phyloP scores from a whole-genome alignment of 2,888 invertebrate genomes.

The Ypsolopha scabrella region DNA sequence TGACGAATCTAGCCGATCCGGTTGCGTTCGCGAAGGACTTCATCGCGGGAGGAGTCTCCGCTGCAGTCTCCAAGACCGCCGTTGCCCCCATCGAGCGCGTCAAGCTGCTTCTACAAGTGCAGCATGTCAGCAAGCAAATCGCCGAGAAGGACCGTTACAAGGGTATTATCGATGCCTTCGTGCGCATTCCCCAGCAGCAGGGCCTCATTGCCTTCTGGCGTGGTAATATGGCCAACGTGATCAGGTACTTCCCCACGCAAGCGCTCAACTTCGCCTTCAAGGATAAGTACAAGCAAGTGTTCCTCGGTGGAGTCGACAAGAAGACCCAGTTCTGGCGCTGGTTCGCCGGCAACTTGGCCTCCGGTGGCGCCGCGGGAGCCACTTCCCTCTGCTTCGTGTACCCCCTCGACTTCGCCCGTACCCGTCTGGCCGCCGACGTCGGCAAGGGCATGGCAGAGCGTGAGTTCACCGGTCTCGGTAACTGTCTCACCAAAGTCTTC shows the following conservation, averaged over 20 bases:
- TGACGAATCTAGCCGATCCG: constrained; percentile 76
- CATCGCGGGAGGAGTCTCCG: constrained; percentile 91
- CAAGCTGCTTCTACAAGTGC: constrained; percentile 93
- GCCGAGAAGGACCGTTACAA: constrained; percentile 89
- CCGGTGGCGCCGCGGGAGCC: constrained; percentile 95
- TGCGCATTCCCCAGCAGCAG: constrained; percentile 89
- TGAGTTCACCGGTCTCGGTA: constrained; percentile 90
- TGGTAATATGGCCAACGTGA: constrained; percentile 94
- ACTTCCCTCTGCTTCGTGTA: constrained; percentile 95
- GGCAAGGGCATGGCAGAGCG: constrained; percentile 82
- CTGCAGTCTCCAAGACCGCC: constrained; percentile 93
- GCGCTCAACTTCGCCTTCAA: constrained; percentile 96
- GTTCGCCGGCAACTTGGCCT: constrained; percentile 89
- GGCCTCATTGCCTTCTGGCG: constrained; percentile 90
- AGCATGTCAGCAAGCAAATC: constrained; percentile 93
- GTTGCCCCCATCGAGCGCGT: constrained; percentile 97
- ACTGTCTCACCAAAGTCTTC: constrained; percentile 89
- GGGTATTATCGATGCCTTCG: constrained; percentile 86
- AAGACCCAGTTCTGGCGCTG: constrained; percentile 91
- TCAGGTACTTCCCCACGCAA: constrained; percentile 95
- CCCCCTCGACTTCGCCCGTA: constrained; percentile 95
- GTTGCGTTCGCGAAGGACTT: constrained; percentile 91
- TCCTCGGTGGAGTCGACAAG: constrained; percentile 88
- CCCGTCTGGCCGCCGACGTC: constrained; percentile 88
- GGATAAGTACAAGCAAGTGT: constrained; percentile 90